A percentile compares a stretch with the other conserved stretches of the same genome.
Conservation (phyloP, 2,797 vertebrate genomes). For the Tokudaia tokunoshimensis region DNA sequence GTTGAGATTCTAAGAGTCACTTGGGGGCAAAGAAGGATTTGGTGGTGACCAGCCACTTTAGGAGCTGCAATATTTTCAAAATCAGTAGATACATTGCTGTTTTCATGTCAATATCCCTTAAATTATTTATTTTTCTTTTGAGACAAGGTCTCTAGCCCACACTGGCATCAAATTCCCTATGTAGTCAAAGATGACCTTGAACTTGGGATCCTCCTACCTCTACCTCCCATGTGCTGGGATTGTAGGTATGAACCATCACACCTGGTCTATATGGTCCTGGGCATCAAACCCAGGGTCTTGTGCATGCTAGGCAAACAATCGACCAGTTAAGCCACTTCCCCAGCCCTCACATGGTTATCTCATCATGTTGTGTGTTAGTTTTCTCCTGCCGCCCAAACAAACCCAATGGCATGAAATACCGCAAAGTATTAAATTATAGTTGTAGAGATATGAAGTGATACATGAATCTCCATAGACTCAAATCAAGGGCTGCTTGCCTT, state of each 20-base stretch:
- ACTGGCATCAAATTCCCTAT: not conserved
- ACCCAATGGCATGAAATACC: not conserved
- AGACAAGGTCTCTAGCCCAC: not conserved
- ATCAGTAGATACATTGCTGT: not conserved
- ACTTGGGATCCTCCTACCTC: not conserved
- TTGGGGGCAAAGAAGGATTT: not conserved
- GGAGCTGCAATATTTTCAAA: not conserved
- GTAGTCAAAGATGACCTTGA: not conserved
- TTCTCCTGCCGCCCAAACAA: not conserved
- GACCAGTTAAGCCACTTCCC: not conserved
- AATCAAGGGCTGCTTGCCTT: not conserved
- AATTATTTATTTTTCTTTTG: not conserved
- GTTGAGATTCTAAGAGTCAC: not conserved
- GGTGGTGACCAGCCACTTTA: not conserved
- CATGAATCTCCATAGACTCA: not conserved
- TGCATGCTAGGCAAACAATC: too few relatives aligned
- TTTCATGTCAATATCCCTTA: conserved; percentile 10
- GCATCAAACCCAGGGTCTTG: too few relatives aligned
- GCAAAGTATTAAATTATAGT: not conserved
- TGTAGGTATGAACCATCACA: not conserved
- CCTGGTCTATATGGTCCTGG: too few relatives aligned
- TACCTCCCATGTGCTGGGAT: not conserved
- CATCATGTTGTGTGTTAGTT: not conserved
- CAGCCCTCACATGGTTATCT: not conserved
- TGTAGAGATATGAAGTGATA: not conserved